Evolutionary conservation across 2,797 vertebrate species (phyloP), one percentile per base, ranked within the genome.

Genomic region (Pseudotriccus pelzelni): DNA sequence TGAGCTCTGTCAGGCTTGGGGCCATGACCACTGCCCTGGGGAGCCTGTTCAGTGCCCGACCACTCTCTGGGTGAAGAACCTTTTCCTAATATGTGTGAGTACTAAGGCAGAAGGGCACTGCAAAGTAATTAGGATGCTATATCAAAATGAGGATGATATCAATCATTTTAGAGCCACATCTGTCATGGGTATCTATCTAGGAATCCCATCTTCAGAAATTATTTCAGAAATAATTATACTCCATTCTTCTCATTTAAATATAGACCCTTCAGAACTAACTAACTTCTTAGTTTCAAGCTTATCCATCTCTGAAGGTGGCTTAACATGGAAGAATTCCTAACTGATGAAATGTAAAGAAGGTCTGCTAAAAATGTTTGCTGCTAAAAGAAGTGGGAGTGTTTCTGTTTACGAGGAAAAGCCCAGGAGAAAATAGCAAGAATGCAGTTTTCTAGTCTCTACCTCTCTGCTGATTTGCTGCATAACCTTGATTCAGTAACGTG

Each of bases 381-480:
- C 47, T 84, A 19, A 52, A 82, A 84, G 52, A 69, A 85, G 60
- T 34, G 50, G 32, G 56, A 91, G 27, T 22, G 20, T 14, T 84
- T 60, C 55, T 82, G 34, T 76, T 93, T 69, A 24, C 10, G 75
- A 30, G 43, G 36, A 52, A 68, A 85, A 78, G 11, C 32, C 32
- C 44, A 37, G 23, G 44, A 64, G 39, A 41, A 59, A 82, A n/a
- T 12, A 58, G 6, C 25, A 68, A 28, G 46, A 87, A 25, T 20
- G 37, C 7, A 64, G 24, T 62, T 84, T 68, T 66, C n/a, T 50
- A 8, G 6, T 12, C 28, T 52, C 34, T 67, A 2, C 7, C 16
- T 59, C 49, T 77, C n/a, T 62, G 30, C 39, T 72, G 43, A 18
- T 5, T 4, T 30, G 20, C 44, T 55, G 7, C 0, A 0, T 7